Evolutionary conservation across 2,113 vertebrate genomes (phyloP), one percentile per base, ranked within the genome.

Genomic region (Mobula hypostoma): DNA sequence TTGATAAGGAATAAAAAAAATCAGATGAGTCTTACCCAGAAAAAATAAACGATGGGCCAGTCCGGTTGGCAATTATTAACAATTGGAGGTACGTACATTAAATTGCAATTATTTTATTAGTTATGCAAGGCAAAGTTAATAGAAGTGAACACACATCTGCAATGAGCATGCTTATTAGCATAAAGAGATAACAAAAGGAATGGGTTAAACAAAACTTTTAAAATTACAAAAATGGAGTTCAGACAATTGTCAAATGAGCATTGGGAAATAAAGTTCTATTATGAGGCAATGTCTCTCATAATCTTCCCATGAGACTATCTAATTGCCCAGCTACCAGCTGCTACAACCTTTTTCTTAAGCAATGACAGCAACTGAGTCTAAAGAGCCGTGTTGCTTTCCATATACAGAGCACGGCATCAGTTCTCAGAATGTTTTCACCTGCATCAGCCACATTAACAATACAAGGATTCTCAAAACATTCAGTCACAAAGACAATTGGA

Each of bases 321-420:
- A 90, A 90, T 90, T 90, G 85, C 58, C 61, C 85, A 32, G n/a
- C 58, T 90, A 90, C 85, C 85, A 90, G 63, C 85, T 90, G 85
- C 63, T 66, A 32, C 32, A 32, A 90, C 29, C 61, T 15, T 90
- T 90, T 61, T 66, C n/a, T 32, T 90, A n/a, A 66, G 63, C 85
- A 68, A 68, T 36, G 85, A 19, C 15, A 90, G 32, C 61, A 90
- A 90, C 68, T 19, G 61, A 66, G n/a, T 32, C n/a, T 36, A 66
- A 90, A 66, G 21, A 19, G 61, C n/a, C 12, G 32, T 2, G 61
- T 6, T 32, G 66, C 85, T 66, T 90, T 90, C 61, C 58, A 68
- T 29, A 87, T 24, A 58, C 24, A 61, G 56, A 14, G 27, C 56
- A 17, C 66, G 61, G 66, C 61, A 29, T 68, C 27, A 90, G 58